phyloP scores from a whole-genome alignment of 2,888 invertebrate genomes.

The Auanema sp. region DNA sequence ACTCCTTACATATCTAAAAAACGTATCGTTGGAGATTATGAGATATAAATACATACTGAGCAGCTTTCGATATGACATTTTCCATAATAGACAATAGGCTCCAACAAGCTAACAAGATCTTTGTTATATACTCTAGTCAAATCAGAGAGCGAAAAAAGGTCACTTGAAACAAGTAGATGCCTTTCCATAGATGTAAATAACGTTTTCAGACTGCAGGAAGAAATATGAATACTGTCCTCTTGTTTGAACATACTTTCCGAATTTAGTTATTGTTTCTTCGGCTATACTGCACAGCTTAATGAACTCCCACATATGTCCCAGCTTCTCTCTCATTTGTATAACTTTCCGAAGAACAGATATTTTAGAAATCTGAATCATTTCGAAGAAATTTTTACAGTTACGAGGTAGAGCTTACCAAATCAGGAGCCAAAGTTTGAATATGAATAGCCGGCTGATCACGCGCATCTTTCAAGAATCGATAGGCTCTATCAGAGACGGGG shows the following conservation, averaged over 20 bases:
- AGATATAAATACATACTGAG: slow-evolving; percentile 11
- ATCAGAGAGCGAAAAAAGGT: slow-evolving; percentile 57
- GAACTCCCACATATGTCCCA: slow-evolving; percentile 72
- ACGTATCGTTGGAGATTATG: not conserved
- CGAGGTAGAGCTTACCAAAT: slow-evolving; percentile 9
- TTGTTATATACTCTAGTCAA: slow-evolving; percentile 51
- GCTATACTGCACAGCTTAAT: slow-evolving; percentile 71
- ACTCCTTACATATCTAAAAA: slow-evolving; percentile 10
- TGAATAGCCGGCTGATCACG: slow-evolving; percentile 73
- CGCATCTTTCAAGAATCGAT: slow-evolving; percentile 78
- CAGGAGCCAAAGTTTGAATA: slow-evolving; percentile 17
- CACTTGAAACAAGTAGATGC: slow-evolving; percentile 46
- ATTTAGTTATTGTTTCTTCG: slow-evolving; percentile 39
- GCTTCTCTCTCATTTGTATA: slow-evolving; percentile 72
- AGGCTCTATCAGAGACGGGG: slow-evolving; percentile 81
- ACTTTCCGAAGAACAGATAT: slow-evolving; percentile 26
- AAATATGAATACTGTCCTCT: not conserved
- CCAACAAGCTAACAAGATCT: slow-evolving; percentile 42
- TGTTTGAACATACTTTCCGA: slow-evolving; percentile 42
- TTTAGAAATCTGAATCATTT: slow-evolving; percentile 19
- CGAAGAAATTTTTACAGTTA: no score
- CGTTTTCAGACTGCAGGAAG: slow-evolving; percentile 46
- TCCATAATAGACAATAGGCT: slow-evolving; percentile 43
- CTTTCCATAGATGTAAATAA: slow-evolving; percentile 52
- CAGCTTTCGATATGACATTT: slow-evolving; percentile 24